Evolutionary conservation across 1,140 invertebrate genomes (phyloP).

Genomic region (Drosophila biarmipes): DNA sequence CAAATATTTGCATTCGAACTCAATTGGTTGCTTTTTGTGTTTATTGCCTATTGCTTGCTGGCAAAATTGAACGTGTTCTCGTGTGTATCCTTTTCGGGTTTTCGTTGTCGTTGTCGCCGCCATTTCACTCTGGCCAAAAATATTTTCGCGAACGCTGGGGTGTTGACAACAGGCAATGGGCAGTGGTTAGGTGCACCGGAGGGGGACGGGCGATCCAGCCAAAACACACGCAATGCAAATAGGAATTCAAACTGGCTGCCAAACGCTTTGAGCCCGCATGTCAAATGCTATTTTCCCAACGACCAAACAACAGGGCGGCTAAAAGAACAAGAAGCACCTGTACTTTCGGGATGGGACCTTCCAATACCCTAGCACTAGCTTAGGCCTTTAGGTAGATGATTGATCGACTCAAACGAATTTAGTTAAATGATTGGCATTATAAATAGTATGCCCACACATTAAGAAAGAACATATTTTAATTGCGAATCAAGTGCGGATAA

Average conservation of each 20-base stretch:
- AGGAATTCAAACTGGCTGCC: constrained; percentile 69
- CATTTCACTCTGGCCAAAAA: constrained; percentile 32
- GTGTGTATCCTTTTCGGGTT: constrained; percentile 32
- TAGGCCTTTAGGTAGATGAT: too few relatives aligned
- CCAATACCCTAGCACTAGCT: constrained; percentile 11
- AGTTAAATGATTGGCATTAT: too few relatives aligned
- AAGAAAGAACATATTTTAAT: too few relatives aligned
- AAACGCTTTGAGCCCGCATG: constrained; percentile 66
- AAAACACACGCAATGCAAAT: constrained; percentile 60
- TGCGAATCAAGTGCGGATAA: too few relatives aligned
- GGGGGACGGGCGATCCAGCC: constrained; percentile 36
- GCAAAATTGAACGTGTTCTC: constrained; percentile 52
- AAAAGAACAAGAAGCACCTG: constrained; percentile 1
- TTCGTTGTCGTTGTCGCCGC: constrained; percentile 14
- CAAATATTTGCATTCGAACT: constrained; percentile 81
- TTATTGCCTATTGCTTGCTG: constrained; percentile 71
- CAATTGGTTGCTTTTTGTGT: constrained; percentile 79
- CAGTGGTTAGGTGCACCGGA: constrained; percentile 9
- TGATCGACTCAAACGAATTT: too few relatives aligned
- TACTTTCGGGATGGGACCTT: background rate
- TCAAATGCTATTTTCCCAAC: constrained; percentile 47
- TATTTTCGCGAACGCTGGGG: constrained; percentile 40
- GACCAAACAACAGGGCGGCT: constrained; percentile 19
- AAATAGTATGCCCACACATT: too few relatives aligned
- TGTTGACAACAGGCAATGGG: constrained; percentile 45